A percentile compares a stretch with the other conserved stretches of the same genome.
These are phyloP conservation scores for Zoroaster sp. DNA, from an alignment of 53 echinoderm and acorn worm genomes.

Conservation along the genomic window DNA sequence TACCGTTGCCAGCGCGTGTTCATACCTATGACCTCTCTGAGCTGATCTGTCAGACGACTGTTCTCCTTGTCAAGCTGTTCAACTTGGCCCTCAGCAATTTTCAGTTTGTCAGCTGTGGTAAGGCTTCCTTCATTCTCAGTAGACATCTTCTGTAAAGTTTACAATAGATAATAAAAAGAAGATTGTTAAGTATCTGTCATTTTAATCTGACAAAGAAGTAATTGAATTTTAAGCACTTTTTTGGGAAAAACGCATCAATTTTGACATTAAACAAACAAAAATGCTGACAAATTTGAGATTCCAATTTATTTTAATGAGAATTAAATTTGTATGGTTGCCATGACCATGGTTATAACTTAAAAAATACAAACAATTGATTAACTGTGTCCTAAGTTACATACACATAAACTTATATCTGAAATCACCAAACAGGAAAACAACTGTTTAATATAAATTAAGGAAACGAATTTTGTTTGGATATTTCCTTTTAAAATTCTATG, in stretches of 20 bases:
- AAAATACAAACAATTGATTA: too few relatives aligned
- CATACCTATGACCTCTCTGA: slow-evolving; percentile 57
- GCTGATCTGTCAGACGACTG: slow-evolving; percentile 41
- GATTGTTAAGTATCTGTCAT: background rate
- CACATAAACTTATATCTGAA: too few relatives aligned
- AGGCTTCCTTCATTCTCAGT: background rate
- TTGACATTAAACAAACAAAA: too few relatives aligned
- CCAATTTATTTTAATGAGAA: too few relatives aligned
- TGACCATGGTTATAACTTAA: too few relatives aligned
- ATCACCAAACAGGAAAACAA: too few relatives aligned
- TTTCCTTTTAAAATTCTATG: too few relatives aligned
- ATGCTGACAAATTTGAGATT: too few relatives aligned
- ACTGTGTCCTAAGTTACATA: too few relatives aligned
- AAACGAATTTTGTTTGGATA: too few relatives aligned
- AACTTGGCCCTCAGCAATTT: slow-evolving; percentile 33
- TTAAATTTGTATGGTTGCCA: too few relatives aligned
- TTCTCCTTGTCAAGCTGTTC: slow-evolving; percentile 49
- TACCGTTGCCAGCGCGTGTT: slow-evolving; percentile 63
- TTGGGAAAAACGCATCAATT: background rate
- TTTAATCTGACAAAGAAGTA: background rate
- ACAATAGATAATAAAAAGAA: background rate
- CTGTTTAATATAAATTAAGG: too few relatives aligned
- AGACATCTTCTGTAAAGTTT: background rate
- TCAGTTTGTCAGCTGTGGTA: background rate
- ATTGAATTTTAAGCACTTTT: background rate